Base-by-base conservation (phyloP, 2,113 vertebrate species). In the Cinclus cinclus region DNA sequence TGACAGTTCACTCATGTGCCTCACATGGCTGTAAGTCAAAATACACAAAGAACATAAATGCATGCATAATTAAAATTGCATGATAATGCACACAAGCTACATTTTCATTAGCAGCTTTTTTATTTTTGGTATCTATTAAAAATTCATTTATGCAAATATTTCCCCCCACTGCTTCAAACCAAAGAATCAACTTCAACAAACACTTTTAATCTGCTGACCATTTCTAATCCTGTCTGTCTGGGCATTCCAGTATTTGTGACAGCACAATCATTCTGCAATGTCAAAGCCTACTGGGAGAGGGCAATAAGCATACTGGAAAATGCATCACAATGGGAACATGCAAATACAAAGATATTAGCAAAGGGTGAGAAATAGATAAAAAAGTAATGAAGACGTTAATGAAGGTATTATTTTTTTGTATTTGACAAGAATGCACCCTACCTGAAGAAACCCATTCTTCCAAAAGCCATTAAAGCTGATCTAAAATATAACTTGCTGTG, bases 21-120 rank as follows among this genome's bases (percentile, higher is more conserved):
- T 95, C 83, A 87, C 65, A 94, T 94, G 93, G 92, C 88, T 53
- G 7, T 49, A 90, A 94, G 93, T 96, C 90, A 96, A 93, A 96
- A 84, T 42, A 89, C 62, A 93, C 86, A 78, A 78, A 81, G 80
- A 89, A 87, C 42, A 90, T 53, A 87, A 95, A 92, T 46, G 31
- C 41, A 75, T 83, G 64, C 37, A 67, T 93, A 92, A 94, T 95
- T 95, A 92, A 95, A 93, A 67, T 35, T 5, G 6, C 64, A 83
- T 78, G 88, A 83, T 87, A 90, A 95, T 71, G 44, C 62, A 93
- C 60, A 86, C 83, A 89, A 92, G 64, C 76, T 79, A 30, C 39
- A 81, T 82, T 90, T 95, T 92, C n/a, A 64, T 86, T 35, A 89
- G 44, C 60, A 92, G 73, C 13, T 74, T 83, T 77, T 77, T 86